phyloP scores from a whole-genome alignment of 2,113 vertebrate genomes.

The Brachyistius frenatus region DNA sequence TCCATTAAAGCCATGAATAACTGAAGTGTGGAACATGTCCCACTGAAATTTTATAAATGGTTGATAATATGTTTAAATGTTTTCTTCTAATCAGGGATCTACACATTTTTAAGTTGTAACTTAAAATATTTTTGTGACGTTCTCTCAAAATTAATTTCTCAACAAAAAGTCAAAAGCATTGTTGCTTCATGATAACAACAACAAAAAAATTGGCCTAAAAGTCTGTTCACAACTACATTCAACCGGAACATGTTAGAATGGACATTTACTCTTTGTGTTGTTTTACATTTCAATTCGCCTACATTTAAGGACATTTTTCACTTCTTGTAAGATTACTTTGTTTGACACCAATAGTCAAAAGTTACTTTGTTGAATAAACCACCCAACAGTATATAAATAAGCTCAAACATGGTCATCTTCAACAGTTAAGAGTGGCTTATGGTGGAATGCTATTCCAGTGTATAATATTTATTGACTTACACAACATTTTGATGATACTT shows the following conservation, averaged over 20 bases:
- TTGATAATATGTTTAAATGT: too few species aligned
- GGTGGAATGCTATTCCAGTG: too few species aligned
- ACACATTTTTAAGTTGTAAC: too few species aligned
- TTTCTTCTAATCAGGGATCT: too few species aligned
- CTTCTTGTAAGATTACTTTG: neutral
- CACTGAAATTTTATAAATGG: constrained; percentile 1
- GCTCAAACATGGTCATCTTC: neutral
- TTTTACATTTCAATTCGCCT: neutral
- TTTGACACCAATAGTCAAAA: neutral
- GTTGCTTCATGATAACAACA: too few species aligned
- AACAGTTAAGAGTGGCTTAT: neutral
- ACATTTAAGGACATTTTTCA: neutral
- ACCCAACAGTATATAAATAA: neutral
- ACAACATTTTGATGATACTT: neutral
- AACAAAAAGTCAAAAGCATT: neutral
- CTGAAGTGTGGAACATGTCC: neutral
- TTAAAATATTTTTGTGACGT: too few species aligned
- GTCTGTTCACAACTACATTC: too few species aligned
- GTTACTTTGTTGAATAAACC: constrained; percentile 4
- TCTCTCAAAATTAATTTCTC: neutral
- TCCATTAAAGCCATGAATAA: neutral
- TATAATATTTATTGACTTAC: too few species aligned
- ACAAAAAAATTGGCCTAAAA: too few species aligned
- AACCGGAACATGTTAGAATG: too few species aligned
- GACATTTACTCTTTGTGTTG: neutral